phyloP scores from a whole-genome alignment of 2,113 vertebrate genomes.

The Planiliza haematocheilus region DNA sequence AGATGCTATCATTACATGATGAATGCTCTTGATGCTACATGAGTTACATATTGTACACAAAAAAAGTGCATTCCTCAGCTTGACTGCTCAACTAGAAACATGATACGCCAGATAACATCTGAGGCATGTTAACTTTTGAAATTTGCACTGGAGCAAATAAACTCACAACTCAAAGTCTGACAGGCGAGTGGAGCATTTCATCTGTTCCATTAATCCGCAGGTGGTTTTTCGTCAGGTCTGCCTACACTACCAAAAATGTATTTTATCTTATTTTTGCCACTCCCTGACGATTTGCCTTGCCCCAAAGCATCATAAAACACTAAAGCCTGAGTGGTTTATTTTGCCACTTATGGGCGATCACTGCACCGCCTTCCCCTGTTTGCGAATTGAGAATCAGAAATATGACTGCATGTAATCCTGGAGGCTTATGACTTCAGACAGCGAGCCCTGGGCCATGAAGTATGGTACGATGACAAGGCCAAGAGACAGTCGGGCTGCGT shows the following conservation, averaged over 20 bases:
- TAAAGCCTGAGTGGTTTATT: slow-evolving; percentile 47
- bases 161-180: not conserved
- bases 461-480: slow-evolving; percentile 21
- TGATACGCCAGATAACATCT: too few relatives aligned
- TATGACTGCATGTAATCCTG: slow-evolving; percentile 33
- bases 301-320: slow-evolving; percentile 32
- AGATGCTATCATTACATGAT: not conserved
- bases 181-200: not conserved
- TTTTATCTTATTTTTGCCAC: slow-evolving; percentile 13
- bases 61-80: too few relatives aligned
- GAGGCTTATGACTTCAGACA: slow-evolving; percentile 23
- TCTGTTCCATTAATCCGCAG: not conserved
- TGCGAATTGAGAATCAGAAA: slow-evolving; percentile 37
- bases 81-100: too few relatives aligned
- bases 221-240: not conserved
- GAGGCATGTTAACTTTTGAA: not conserved
- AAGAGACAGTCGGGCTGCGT: slow-evolving; percentile 12
- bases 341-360: slow-evolving; percentile 43
- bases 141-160: not conserved
- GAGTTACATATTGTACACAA: too few relatives aligned
- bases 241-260: not conserved
- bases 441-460: slow-evolving; percentile 24
- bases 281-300: slow-evolving; percentile 6
- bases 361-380: slow-evolving; percentile 29
- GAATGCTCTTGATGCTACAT: not conserved